phyloP scores from a whole-genome alignment of 2,113 vertebrate species.

The Rhabdornis inornatus region DNA sequence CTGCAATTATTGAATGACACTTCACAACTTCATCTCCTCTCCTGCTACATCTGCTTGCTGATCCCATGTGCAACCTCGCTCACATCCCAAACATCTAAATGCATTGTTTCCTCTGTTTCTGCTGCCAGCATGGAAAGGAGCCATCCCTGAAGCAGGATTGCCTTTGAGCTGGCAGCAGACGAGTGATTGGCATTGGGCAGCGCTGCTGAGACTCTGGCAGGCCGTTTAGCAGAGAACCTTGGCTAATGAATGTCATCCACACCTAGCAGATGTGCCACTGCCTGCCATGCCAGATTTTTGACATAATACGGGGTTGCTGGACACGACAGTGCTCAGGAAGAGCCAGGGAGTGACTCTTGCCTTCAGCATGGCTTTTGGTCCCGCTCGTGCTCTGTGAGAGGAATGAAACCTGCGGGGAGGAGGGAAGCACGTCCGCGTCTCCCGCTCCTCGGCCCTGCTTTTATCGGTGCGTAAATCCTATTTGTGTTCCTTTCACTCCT shows the following conservation, averaged over 20 bases:
- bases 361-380: fast-evolving
- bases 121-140: constrained; percentile 71
- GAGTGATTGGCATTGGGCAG: constrained; percentile 71
- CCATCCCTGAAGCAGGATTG: constrained; percentile 62
- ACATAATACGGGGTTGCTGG: constrained; percentile 73
- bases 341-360: not conserved
- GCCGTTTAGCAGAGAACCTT: constrained; percentile 70
- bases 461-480: not conserved
- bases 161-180: constrained; percentile 72
- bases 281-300: constrained; percentile 73
- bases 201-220: constrained; percentile 74
- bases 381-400: fast-evolving
- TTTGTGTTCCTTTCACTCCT: not conserved
- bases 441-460: not conserved
- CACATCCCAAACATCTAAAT: constrained; percentile 49
- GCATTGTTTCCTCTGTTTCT: constrained; percentile 57
- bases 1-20: constrained; percentile 59
- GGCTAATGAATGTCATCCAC: constrained; percentile 78
- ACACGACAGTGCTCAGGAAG: constrained; percentile 4
- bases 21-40: constrained; percentile 62
- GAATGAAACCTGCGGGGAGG: fast-evolving
- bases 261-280: constrained; percentile 81
- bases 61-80: constrained; percentile 31
- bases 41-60: constrained; percentile 58
- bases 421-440: fast-evolving